phyloP scores from a whole-genome alignment of 2,888 invertebrate genomes.

The Dysmachus trigonus region DNA sequence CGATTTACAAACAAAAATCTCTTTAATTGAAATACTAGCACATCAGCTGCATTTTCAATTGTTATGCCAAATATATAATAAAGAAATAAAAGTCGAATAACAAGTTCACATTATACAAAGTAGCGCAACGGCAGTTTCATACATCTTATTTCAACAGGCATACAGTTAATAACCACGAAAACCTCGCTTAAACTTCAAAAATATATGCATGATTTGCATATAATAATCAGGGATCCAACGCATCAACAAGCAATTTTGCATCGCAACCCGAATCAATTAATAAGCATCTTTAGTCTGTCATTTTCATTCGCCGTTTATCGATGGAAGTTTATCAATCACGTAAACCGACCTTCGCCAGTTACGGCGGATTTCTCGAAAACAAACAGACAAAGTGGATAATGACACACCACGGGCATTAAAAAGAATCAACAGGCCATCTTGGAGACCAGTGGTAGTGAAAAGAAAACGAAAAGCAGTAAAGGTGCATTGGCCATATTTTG shows the following conservation, averaged over 20 bases:
- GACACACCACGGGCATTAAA: background rate
- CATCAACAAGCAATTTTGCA: background rate
- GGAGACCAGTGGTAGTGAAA: background rate
- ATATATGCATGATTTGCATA: background rate
- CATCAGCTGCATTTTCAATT: too few relatives aligned
- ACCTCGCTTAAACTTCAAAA: background rate
- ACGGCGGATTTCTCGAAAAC: background rate
- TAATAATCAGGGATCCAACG: background rate
- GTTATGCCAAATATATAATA: background rate
- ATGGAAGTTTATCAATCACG: background rate
- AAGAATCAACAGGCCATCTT: background rate
- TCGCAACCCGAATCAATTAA: background rate
- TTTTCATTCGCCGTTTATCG: background rate
- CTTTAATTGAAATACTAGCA: too few relatives aligned
- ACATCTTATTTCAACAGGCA: background rate
- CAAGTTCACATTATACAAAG: background rate
- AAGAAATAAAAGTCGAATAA: background rate
- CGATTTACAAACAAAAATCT: too few relatives aligned
- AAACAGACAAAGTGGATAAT: slow-evolving; percentile 12
- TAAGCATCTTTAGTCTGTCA: background rate
- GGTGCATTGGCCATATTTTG: background rate
- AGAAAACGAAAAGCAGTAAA: background rate
- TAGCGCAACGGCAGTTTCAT: background rate
- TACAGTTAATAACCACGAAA: background rate
- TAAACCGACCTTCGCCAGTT: background rate